Conservation (phyloP, 2,113 vertebrate species). For the Dasyornis broadbenti region DNA sequence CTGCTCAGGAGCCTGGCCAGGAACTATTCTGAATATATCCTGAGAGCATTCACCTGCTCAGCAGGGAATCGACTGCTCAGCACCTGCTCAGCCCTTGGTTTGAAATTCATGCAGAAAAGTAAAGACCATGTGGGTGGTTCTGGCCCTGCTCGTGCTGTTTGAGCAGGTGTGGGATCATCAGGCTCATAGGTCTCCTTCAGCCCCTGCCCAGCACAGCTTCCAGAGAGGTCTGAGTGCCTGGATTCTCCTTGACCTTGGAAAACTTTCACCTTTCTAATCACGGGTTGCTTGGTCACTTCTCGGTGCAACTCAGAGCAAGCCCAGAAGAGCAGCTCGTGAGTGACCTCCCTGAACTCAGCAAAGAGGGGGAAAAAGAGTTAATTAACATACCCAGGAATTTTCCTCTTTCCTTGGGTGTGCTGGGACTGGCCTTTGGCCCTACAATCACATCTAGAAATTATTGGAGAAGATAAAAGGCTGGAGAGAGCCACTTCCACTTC, state of each 20-base stretch:
- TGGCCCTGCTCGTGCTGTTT: background rate
- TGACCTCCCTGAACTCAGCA: background rate
- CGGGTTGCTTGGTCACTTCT: accelerated
- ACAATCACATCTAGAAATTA: background rate
- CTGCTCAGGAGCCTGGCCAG: background rate
- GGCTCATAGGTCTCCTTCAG: background rate
- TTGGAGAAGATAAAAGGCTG: background rate
- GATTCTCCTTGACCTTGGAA: background rate
- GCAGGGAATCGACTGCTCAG: background rate
- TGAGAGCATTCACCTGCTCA: background rate
- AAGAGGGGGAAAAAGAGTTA: background rate
- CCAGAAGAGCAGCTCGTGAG: background rate
- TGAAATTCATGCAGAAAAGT: background rate
- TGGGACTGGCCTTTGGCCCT: background rate
- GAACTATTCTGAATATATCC: background rate
- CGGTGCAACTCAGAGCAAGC: background rate
- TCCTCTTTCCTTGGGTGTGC: background rate
- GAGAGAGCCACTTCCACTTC: background rate
- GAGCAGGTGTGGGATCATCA: accelerated
- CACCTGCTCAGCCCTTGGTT: background rate
- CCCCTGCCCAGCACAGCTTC: background rate
- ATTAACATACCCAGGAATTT: background rate
- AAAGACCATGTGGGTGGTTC: background rate
- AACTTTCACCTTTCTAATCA: background rate
- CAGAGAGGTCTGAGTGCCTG: background rate